Conservation (phyloP, 2,888 invertebrate genomes). For the Caenorhabditis sp. region DNA sequence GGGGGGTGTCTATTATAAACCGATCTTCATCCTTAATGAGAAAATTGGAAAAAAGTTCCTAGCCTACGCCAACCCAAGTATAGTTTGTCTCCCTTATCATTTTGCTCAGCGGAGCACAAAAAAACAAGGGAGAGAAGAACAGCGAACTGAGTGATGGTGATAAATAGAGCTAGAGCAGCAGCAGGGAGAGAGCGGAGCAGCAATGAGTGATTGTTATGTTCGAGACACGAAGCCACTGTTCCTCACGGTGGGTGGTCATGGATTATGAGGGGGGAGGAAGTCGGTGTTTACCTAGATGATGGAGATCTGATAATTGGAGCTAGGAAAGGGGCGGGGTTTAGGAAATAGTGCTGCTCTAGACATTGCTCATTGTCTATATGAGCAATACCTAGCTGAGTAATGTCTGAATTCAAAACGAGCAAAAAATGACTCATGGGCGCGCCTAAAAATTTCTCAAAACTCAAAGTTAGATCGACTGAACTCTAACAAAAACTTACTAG, state of each 20-base stretch:
- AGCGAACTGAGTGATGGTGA: constrained; percentile 39
- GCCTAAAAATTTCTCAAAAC: too few species aligned
- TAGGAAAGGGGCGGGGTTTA: not conserved
- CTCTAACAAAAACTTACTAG: too few species aligned
- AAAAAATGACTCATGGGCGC: too few species aligned
- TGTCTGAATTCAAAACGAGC: too few species aligned
- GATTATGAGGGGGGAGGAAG: not conserved
- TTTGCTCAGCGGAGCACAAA: too few species aligned
- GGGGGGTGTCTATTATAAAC: not conserved
- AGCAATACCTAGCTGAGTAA: too few species aligned
- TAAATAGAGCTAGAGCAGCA: constrained; percentile 19
- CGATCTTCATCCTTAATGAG: not conserved
- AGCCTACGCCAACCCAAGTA: too few species aligned
- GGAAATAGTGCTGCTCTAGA: too few species aligned
- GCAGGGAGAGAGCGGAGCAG: not conserved
- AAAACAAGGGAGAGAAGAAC: not conserved
- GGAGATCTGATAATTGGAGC: not conserved
- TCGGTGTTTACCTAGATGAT: not conserved
- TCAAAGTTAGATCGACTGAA: too few species aligned
- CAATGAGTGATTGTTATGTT: constrained; percentile 23
- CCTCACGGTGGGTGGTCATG: constrained; percentile 19
- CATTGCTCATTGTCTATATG: too few species aligned
- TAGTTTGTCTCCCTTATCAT: too few species aligned
- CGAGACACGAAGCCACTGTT: constrained; percentile 23
- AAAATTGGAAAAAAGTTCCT: too few species aligned